A percentile compares a stretch with the other conserved stretches of the same genome.
phyloP scores from a whole-genome alignment of 92 coral and sea anemone species.

The Chrysogorgia sp. region DNA sequence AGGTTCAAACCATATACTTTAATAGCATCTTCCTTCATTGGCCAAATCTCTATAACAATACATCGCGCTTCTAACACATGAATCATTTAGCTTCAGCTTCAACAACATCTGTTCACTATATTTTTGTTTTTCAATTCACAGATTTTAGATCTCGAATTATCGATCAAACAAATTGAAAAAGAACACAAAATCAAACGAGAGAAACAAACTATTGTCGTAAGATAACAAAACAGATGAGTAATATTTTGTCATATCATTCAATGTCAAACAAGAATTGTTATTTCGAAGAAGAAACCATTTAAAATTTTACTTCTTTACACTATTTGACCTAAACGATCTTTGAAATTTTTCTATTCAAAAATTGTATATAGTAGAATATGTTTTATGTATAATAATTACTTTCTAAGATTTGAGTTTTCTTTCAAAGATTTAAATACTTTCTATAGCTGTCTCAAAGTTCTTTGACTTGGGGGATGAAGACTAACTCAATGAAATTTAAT shows the following conservation, averaged over 20 bases:
- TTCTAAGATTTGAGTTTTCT: no score
- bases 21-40: no score
- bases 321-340: no score
- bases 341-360: no score
- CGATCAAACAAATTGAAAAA: slow-evolving; percentile 36
- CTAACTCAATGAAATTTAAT: no score
- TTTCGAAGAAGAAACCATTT: background rate
- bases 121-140: background rate
- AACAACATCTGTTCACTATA: background rate
- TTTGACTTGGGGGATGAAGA: no score
- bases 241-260: background rate
- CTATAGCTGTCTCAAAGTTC: no score
- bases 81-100: background rate
- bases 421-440: no score
- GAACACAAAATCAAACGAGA: slow-evolving; percentile 15
- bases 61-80: no score
- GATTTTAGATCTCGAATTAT: slow-evolving; percentile 38
- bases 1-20: no score
- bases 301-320: background rate
- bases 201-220: slow-evolving; percentile 16
- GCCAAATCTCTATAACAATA: background rate
- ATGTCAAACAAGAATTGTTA: background rate
- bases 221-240: slow-evolving; percentile 15
- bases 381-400: background rate
- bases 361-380: background rate